Percentiles rank a stretch among this genome's conserved stretches.
Evolutionary conservation across 2,113 vertebrate genomes (phyloP).

Genomic region (Calyptomena viridis): DNA sequence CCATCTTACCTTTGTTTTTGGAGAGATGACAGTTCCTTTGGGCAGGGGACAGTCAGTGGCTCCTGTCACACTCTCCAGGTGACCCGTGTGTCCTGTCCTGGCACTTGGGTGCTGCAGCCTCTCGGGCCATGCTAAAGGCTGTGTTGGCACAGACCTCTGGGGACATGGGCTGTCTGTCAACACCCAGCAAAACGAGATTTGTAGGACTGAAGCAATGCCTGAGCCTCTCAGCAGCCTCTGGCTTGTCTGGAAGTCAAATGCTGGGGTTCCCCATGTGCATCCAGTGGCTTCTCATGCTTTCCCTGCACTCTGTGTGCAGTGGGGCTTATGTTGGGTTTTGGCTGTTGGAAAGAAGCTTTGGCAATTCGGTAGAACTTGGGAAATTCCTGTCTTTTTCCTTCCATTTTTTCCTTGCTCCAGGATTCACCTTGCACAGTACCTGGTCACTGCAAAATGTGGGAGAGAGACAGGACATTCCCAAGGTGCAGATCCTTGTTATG

Average conservation of each 20-base stretch:
- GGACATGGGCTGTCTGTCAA: not conserved
- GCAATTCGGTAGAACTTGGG: not conserved
- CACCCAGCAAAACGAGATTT: not conserved
- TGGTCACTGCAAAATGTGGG: not conserved
- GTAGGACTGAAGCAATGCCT: not conserved
- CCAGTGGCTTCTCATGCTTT: not conserved
- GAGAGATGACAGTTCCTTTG: not conserved
- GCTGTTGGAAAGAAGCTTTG: not conserved
- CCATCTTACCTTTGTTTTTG: not conserved
- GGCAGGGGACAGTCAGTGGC: not conserved
- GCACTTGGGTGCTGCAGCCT: not conserved
- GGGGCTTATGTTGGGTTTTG: not conserved
- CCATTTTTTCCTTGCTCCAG: not conserved
- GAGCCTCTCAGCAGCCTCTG: not conserved
- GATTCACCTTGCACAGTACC: not conserved
- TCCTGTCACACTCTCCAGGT: rapidly evolving
- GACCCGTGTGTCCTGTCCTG: not conserved
- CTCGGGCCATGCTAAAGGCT: not conserved
- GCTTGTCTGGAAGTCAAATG: not conserved
- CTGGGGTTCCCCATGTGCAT: not conserved
- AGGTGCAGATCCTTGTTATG: not conserved
- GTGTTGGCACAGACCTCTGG: rapidly evolving
- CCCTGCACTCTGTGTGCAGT: not conserved
- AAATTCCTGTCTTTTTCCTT: not conserved
- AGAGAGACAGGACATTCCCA: not conserved